Percentiles rank a stretch among this genome's conserved stretches.
Conservation (phyloP, 2,113 vertebrate genomes). For the Machaerirhynchus nigripectus region DNA sequence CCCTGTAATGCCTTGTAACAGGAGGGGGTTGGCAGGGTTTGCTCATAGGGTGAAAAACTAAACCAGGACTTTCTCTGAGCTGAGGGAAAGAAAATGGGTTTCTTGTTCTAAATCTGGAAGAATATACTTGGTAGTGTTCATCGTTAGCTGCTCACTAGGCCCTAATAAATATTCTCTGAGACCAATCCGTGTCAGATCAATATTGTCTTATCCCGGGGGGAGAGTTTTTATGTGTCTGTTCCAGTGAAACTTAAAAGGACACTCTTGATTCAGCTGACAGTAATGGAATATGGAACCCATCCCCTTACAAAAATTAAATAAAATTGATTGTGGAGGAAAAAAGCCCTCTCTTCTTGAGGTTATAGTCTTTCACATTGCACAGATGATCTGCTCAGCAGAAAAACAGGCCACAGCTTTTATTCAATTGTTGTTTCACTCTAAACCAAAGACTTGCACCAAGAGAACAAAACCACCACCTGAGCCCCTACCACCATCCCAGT, state of each 20-base stretch:
- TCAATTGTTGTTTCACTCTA: background rate
- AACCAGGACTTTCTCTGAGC: background rate
- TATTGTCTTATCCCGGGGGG: background rate
- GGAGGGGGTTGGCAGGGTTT: background rate
- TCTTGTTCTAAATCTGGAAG: slow-evolving; percentile 5
- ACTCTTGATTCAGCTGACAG: background rate
- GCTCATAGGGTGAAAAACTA: background rate
- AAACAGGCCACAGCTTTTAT: background rate
- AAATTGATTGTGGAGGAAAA: slow-evolving; percentile 9
- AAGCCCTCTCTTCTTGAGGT: background rate
- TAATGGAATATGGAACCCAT: slow-evolving; percentile 8
- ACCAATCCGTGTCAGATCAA: background rate
- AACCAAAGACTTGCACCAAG: background rate
- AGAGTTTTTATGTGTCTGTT: slow-evolving; percentile 5
- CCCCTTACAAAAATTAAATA: background rate
- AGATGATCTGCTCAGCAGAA: background rate
- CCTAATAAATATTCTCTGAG: slow-evolving; percentile 7
- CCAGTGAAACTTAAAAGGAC: slow-evolving; percentile 1
- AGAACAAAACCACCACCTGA: background rate
- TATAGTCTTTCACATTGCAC: background rate
- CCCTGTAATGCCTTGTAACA: background rate
- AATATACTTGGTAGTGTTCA: background rate
- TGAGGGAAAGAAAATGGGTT: background rate
- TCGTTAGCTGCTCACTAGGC: background rate
- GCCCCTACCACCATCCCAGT: background rate